phyloP scores from a whole-genome alignment of 2,113 vertebrate species.

The Malurus elegans region DNA sequence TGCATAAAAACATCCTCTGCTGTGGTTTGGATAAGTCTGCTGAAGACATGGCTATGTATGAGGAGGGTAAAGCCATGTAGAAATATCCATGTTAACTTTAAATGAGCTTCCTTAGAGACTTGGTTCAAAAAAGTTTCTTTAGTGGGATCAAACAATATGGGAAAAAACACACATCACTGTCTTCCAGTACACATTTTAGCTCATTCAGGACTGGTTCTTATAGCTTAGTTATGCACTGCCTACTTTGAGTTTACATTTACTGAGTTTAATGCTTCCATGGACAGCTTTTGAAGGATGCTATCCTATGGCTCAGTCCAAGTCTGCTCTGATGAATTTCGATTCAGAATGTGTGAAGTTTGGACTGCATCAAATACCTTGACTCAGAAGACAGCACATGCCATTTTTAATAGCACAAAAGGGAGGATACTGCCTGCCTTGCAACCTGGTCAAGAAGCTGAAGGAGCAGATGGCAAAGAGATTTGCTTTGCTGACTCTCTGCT shows the following conservation, averaged over 20 bases:
- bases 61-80: background rate
- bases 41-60: rapidly evolving
- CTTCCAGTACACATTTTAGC: background rate
- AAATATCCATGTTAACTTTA: background rate
- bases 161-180: background rate
- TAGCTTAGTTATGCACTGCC: background rate
- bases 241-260: background rate
- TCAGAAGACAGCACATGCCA: background rate
- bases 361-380: background rate
- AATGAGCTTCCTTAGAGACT: background rate
- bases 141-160: background rate
- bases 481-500: background rate
- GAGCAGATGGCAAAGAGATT: constrained; percentile 18
- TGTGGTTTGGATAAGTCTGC: background rate
- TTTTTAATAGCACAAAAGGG: background rate
- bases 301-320: background rate
- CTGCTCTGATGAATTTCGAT: background rate
- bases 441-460: constrained; percentile 4
- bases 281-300: background rate
- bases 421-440: background rate
- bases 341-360: background rate
- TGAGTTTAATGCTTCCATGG: background rate
- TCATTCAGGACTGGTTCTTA: background rate
- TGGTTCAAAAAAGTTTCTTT: background rate
- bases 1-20: background rate